A percentile compares a stretch with the other conserved stretches of the same genome.
phyloP scores from a whole-genome alignment of 2,113 vertebrate species.

The Indicator maculatus region DNA sequence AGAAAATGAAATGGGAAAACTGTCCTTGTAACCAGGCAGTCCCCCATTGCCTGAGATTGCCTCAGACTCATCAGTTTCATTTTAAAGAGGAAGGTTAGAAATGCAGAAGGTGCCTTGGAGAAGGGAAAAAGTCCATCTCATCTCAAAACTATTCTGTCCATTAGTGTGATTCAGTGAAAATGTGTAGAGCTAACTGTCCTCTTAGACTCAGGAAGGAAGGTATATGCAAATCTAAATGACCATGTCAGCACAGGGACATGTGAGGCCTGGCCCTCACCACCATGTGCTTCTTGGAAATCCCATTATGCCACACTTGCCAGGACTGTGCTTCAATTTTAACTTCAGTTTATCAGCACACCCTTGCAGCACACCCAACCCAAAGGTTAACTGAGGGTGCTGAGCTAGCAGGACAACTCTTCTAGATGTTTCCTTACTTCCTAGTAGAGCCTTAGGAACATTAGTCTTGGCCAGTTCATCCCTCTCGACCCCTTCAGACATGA shows the following conservation, averaged over 20 bases:
- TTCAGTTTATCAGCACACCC: not conserved
- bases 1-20: not conserved
- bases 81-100: not conserved
- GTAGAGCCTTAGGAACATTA: not conserved
- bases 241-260: rapidly evolving
- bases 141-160: not conserved
- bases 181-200: not conserved
- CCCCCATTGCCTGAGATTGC: not conserved
- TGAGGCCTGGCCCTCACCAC: not conserved
- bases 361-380: not conserved
- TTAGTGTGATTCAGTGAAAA: not conserved
- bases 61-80: not conserved
- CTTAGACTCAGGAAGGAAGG: not conserved
- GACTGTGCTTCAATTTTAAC: not conserved
- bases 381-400: not conserved
- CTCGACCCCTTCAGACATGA: not conserved
- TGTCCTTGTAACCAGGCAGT: not conserved
- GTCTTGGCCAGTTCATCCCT: not conserved
- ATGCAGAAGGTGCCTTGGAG: not conserved
- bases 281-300: not conserved
- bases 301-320: rapidly evolving
- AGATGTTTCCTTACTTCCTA: not conserved
- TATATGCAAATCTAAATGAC: not conserved
- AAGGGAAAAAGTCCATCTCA: not conserved
- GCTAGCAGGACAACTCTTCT: not conserved